Evolutionary conservation across 2,888 invertebrate species (phyloP).

Genomic region (Ramazzottius varieornatus): DNA sequence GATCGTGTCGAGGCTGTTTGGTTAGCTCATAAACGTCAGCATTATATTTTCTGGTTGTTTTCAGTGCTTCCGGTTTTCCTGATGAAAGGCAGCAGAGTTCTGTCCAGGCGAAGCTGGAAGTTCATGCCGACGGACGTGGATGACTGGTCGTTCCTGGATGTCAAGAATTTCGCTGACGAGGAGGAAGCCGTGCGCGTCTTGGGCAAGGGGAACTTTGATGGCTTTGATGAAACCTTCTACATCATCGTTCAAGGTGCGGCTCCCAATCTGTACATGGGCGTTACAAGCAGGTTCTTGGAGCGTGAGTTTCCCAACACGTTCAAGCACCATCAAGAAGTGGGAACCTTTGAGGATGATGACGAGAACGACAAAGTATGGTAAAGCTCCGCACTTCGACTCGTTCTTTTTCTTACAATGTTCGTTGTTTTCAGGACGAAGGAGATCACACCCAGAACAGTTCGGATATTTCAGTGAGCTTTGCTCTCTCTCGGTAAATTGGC

Average conservation of each 20-base stretch:
- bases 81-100: neutral
- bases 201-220: neutral
- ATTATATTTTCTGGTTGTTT: too few species aligned
- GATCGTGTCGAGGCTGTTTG: too few species aligned
- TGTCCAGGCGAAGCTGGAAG: neutral
- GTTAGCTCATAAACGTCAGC: too few species aligned
- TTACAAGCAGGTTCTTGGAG: neutral
- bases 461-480: too few species aligned
- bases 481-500: too few species aligned
- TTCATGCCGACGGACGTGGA: neutral
- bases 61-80: neutral
- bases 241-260: neutral
- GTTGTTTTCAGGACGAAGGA: too few species aligned
- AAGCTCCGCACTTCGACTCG: too few species aligned
- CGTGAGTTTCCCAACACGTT: neutral
- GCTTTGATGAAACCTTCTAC: neutral
- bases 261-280: neutral
- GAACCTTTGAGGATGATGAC: too few species aligned
- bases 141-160: too few species aligned
- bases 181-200: neutral
- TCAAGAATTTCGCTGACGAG: neutral
- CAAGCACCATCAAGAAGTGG: neutral
- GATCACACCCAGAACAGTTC: too few species aligned
- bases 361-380: too few species aligned
- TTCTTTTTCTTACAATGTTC: too few species aligned